Conservation (phyloP, 2,797 vertebrate genomes). For the Epinephelus coioides region DNA sequence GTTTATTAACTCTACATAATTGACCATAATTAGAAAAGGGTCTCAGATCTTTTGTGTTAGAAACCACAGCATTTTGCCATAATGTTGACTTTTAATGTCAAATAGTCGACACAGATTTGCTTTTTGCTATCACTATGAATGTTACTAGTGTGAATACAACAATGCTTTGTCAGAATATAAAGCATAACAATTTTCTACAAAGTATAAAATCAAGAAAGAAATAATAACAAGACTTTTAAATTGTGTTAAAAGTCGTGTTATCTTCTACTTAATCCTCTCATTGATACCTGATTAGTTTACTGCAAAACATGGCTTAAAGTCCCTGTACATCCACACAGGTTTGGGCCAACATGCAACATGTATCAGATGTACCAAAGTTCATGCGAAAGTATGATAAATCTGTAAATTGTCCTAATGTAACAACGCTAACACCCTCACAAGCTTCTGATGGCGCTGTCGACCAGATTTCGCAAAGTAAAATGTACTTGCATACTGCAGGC, state of each 20-base stretch:
- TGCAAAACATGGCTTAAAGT: neutral
- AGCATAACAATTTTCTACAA: neutral
- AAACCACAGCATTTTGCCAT: slow-evolving; percentile 43
- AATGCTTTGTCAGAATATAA: slow-evolving; percentile 14
- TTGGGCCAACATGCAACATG: no score
- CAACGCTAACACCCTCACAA: neutral
- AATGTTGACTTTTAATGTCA: slow-evolving; percentile 55
- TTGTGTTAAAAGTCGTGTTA: neutral
- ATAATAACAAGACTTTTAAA: neutral
- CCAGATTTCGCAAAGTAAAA: neutral
- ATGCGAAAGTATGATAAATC: neutral
- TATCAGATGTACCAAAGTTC: neutral
- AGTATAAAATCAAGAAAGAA: neutral
- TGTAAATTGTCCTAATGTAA: neutral
- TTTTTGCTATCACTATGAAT: slow-evolving; percentile 29
- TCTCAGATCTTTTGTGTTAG: slow-evolving; percentile 65
- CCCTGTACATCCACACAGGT: neutral
- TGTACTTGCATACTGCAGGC: neutral
- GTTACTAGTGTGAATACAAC: slow-evolving; percentile 10
- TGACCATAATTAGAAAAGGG: slow-evolving; percentile 70
- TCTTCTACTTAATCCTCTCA: neutral
- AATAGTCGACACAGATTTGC: slow-evolving; percentile 34
- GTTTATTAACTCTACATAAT: slow-evolving; percentile 75
- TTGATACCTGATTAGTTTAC: neutral
- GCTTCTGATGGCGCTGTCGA: neutral